A percentile compares a stretch with the other conserved stretches of the same genome.
Conservation (phyloP, 2,113 vertebrate species). For the Heteronetta atricapilla region DNA sequence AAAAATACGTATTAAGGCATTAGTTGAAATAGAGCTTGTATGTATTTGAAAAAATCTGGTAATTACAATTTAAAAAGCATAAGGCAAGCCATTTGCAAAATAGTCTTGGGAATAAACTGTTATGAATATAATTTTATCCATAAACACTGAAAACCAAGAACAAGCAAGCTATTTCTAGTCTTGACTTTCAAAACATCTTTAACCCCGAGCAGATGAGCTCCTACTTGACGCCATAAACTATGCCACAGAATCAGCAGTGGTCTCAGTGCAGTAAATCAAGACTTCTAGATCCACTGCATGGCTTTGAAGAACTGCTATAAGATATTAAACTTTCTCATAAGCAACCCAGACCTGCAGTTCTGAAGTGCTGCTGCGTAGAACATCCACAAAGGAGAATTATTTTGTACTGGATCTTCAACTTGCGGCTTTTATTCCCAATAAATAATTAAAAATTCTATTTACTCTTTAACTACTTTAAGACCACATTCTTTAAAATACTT, state of each 20-base stretch:
- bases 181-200: not conserved
- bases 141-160: not conserved
- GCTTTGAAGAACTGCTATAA: not conserved
- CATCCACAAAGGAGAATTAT: too few relatives aligned
- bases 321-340: not conserved
- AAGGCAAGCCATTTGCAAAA: conserved; percentile 38
- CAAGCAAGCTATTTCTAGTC: not conserved
- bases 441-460: not conserved
- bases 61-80: conserved; percentile 30
- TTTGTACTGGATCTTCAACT: not conserved
- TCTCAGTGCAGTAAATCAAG: not conserved
- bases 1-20: conserved; percentile 29
- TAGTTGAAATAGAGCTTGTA: not conserved
- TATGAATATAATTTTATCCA: not conserved
- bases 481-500: not conserved
- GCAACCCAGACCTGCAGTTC: not conserved
- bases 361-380: not conserved
- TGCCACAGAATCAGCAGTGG: not conserved
- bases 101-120: not conserved
- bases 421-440: not conserved
- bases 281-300: not conserved
- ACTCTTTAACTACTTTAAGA: not conserved
- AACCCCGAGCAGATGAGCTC: not conserved
- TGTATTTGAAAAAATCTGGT: not conserved
- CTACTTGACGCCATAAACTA: not conserved